phyloP scores from a whole-genome alignment of 2,113 vertebrate species.

The Otolemur garnettii region DNA sequence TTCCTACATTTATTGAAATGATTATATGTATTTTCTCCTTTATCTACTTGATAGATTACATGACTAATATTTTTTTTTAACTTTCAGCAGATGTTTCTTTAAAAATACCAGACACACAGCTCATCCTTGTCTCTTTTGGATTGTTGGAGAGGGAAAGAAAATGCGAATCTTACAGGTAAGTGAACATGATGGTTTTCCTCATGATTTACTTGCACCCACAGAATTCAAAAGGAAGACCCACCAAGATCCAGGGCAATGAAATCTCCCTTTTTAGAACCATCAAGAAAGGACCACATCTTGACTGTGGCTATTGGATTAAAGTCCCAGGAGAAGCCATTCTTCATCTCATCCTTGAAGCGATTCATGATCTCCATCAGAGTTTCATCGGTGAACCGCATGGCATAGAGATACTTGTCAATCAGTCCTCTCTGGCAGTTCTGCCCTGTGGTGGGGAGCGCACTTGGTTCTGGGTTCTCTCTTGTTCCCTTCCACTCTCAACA shows the following conservation, averaged over 20 bases:
- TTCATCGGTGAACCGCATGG: constrained; percentile 98
- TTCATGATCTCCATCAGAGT: constrained; percentile 93
- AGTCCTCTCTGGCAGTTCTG: constrained; percentile 70
- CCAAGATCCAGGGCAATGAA: constrained; percentile 98
- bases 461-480: not conserved
- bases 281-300: constrained; percentile 98
- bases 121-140: too few species aligned
- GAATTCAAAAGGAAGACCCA: constrained; percentile 96
- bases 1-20: too few species aligned
- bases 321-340: constrained; percentile 93
- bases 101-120: too few species aligned
- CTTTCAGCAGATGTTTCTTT: too few species aligned
- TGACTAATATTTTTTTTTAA: too few species aligned
- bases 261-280: constrained; percentile 98
- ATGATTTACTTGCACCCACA: constrained; percentile 96
- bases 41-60: too few species aligned
- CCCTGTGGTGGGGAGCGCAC: constrained; percentile 59
- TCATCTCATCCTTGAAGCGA: constrained; percentile 94
- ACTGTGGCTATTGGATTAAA: constrained; percentile 93
- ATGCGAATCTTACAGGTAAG: not conserved
- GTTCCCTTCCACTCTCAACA: not conserved
- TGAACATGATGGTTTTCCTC: constrained; percentile 96
- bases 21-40: too few species aligned
- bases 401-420: constrained; percentile 98
- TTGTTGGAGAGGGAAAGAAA: too few species aligned